These are phyloP conservation scores for Trochalopteron elliotii DNA, from an alignment of 2,113 vertebrate species.

Conservation along the genomic window DNA sequence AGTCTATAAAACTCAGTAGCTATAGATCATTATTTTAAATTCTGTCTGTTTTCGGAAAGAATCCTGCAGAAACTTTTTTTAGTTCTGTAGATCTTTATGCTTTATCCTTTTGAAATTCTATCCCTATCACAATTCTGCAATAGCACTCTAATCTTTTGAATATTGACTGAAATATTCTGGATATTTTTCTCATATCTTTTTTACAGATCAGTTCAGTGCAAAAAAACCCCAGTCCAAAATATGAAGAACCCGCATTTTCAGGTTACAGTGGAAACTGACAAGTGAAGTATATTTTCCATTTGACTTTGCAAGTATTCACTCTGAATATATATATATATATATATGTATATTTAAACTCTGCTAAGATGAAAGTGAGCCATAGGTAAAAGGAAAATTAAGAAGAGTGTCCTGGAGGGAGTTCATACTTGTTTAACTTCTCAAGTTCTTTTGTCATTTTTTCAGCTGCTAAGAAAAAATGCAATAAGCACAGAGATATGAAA, in stretches of 20 bases:
- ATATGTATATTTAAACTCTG: background rate
- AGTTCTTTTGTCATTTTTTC: background rate
- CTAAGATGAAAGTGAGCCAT: background rate
- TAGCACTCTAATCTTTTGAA: background rate
- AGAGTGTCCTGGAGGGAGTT: background rate
- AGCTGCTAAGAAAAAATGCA: background rate
- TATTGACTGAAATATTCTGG: background rate
- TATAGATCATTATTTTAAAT: background rate
- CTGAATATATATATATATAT: background rate
- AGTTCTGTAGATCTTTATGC: background rate
- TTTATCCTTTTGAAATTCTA: background rate
- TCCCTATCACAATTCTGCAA: background rate
- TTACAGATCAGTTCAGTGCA: background rate
- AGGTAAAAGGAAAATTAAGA: background rate
- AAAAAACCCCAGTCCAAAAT: background rate
- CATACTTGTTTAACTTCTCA: background rate
- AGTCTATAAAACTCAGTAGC: background rate
- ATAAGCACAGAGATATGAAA: background rate
- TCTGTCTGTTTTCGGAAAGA: background rate
- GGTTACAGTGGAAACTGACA: background rate
- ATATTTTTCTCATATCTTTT: background rate
- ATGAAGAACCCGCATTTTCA: background rate
- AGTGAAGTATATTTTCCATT: background rate
- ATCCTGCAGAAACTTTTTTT: background rate
- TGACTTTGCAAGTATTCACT: background rate